Conservation (phyloP, 2,888 invertebrate species). For the Chirona hameri region DNA sequence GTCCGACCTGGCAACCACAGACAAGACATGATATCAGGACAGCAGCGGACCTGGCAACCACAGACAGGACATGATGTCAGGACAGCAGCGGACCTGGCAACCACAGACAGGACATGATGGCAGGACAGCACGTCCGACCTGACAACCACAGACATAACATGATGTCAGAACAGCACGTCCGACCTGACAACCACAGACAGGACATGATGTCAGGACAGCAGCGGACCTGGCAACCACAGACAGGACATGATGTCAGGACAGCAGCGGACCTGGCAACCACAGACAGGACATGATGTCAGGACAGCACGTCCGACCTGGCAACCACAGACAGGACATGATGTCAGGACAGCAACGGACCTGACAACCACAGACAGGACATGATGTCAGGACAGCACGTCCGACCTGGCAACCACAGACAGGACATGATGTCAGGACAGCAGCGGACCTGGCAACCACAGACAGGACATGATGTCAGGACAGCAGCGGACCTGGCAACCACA, state of each 20-base stretch:
- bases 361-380: too few species aligned
- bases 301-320: constrained; percentile 51
- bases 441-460: constrained; percentile 29
- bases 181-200: constrained; percentile 27
- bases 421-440: not conserved
- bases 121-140: constrained; percentile 52
- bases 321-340: not conserved
- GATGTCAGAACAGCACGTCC: constrained; percentile 49
- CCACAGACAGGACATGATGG: too few species aligned
- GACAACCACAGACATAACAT: not conserved
- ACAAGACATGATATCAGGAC: not conserved
- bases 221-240: constrained; percentile 28
- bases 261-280: too few species aligned
- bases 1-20: constrained; percentile 43
- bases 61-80: not conserved
- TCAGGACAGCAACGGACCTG: too few species aligned
- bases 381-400: constrained; percentile 52
- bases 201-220: not conserved
- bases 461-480: not conserved
- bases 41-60: constrained; percentile 28
- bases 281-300: too few species aligned
- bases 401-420: constrained; percentile 6
- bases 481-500: too few species aligned
- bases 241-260: not conserved
- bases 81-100: too few species aligned